These are phyloP conservation scores for Mareca penelope DNA, from an alignment of 2,797 vertebrate species.

Conservation along the genomic window DNA sequence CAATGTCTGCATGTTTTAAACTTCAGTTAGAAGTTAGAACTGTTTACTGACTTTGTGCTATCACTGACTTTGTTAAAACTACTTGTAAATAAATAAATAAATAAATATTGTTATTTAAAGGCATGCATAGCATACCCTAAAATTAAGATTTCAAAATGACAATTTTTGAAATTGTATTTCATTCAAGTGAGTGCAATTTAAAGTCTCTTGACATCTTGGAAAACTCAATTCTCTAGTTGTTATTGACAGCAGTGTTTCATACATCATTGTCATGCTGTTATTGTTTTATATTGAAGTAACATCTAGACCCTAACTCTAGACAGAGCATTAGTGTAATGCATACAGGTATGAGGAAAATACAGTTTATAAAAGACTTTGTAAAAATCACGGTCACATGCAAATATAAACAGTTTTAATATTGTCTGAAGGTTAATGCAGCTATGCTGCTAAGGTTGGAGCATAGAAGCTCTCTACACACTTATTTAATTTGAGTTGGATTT, in stretches of 20 bases:
- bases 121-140: not conserved
- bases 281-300: not conserved
- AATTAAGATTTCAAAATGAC: not conserved
- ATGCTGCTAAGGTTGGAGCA: not conserved
- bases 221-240: not conserved
- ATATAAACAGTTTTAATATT: not conserved
- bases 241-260: rapidly evolving
- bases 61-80: not conserved
- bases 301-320: not conserved
- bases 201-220: not conserved
- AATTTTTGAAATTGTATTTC: not conserved
- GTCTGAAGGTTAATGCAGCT: not conserved
- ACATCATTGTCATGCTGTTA: not conserved
- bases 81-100: not conserved
- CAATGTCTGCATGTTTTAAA: not conserved
- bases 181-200: not conserved
- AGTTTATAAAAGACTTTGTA: not conserved
- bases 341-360: not conserved
- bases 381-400: not conserved
- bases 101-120: not conserved
- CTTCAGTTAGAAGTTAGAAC: not conserved
- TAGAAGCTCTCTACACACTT: not conserved
- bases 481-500: not conserved
- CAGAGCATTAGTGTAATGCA: not conserved
- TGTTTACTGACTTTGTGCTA: not conserved